phyloP scores from a whole-genome alignment of 2,888 invertebrate species.

The Deilephila elpenor region DNA sequence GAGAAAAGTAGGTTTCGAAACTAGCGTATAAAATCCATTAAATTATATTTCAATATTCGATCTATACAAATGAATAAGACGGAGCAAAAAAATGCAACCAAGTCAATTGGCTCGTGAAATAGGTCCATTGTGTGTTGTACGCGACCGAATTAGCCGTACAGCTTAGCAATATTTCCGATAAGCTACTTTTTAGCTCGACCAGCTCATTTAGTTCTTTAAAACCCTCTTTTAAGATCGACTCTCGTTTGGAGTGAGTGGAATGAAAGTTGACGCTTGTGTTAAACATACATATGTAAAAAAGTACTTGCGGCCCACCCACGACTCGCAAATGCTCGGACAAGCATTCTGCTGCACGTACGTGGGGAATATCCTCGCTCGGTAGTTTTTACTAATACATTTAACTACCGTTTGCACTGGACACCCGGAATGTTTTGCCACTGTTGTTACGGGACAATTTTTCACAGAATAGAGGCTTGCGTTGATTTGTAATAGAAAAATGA shows the following conservation, averaged over 20 bases:
- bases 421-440: neutral
- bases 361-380: constrained; percentile 4
- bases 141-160: constrained; percentile 73
- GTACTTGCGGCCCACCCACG: constrained; percentile 77
- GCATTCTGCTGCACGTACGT: constrained; percentile 28
- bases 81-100: constrained; percentile 57
- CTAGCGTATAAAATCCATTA: neutral
- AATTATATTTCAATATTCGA: neutral
- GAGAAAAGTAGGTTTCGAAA: too few species aligned
- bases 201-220: constrained; percentile 54
- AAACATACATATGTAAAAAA: constrained; percentile 73
- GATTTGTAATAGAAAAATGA: too few species aligned
- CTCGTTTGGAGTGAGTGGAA: constrained; percentile 56
- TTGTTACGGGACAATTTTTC: neutral
- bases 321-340: constrained; percentile 43
- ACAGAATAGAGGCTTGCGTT: too few species aligned
- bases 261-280: constrained; percentile 72
- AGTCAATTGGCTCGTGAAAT: constrained; percentile 79
- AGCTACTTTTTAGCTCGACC: constrained; percentile 56
- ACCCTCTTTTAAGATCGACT: constrained; percentile 63
- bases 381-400: constrained; percentile 4
- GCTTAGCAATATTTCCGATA: constrained; percentile 71
- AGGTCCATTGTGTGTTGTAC: constrained; percentile 75
- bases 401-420: constrained; percentile 6
- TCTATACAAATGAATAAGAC: constrained; percentile 25